Percentiles rank a stretch among this genome's conserved stretches.
Evolutionary conservation across 2,113 vertebrate species (phyloP).

Genomic region (Chionomys nivalis): DNA sequence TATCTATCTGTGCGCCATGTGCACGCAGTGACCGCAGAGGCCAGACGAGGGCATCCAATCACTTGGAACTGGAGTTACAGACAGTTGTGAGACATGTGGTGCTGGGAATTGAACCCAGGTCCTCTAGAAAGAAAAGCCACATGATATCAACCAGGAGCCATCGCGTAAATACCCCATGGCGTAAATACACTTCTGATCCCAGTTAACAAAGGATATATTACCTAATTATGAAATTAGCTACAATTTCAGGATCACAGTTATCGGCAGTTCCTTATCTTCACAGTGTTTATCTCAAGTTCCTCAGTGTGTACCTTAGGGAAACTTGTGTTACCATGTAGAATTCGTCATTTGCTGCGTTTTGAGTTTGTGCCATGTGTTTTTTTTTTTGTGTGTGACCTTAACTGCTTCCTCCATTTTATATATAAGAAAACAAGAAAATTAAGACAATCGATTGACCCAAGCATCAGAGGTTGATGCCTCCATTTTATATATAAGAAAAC

Average conservation of each 20-base stretch:
- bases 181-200: slow-evolving; percentile 11
- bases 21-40: not conserved
- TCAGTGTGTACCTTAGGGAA: not conserved
- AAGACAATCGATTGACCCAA: not conserved
- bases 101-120: not conserved
- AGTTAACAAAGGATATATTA: not conserved
- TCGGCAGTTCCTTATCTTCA: not conserved
- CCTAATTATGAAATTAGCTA: not conserved
- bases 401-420: not conserved
- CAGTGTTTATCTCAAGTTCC: not conserved
- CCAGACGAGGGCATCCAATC: not conserved
- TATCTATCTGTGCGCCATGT: not conserved
- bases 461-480: not conserved
- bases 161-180: not conserved
- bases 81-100: not conserved
- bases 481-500: not conserved
- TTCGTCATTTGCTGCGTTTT: not conserved
- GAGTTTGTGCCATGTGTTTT: not conserved
- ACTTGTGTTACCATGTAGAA: not conserved
- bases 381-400: not conserved
- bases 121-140: not conserved
- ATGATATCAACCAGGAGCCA: not conserved
- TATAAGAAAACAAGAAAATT: not conserved
- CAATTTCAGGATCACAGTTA: not conserved
- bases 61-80: not conserved